Conservation (phyloP, 2,797 vertebrate genomes). For the Etheostoma nigrum region DNA sequence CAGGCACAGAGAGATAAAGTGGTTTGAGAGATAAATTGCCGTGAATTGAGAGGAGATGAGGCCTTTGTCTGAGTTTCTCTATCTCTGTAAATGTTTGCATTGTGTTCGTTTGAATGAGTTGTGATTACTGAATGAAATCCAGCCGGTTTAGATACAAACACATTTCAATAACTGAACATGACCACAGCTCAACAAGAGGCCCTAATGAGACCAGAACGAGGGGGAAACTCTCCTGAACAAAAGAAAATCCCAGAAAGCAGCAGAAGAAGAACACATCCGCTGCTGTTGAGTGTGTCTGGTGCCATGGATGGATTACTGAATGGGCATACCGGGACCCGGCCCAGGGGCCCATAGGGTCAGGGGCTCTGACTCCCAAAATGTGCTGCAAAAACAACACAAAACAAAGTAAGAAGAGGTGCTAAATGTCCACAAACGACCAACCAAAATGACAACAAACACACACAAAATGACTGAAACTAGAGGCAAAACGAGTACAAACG, state of each 20-base stretch:
- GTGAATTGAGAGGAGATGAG: constrained; percentile 19
- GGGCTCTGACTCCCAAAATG: too few species aligned
- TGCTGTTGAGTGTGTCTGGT: neutral
- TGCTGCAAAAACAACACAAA: too few species aligned
- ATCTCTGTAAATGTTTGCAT: constrained; percentile 51
- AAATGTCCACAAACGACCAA: too few species aligned
- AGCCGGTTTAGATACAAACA: constrained; percentile 10
- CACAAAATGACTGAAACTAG: too few species aligned
- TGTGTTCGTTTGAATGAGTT: constrained; percentile 57
- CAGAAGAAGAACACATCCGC: neutral
- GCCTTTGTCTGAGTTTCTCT: neutral
- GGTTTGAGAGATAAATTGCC: constrained; percentile 26
- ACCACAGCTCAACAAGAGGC: constrained; percentile 16
- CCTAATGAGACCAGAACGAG: constrained; percentile 4
- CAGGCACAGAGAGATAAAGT: neutral
- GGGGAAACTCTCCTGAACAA: neutral
- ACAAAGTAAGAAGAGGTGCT: too few species aligned
- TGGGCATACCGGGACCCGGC: too few species aligned
- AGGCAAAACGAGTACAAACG: too few species aligned
- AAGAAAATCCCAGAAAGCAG: neutral
- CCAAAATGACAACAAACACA: too few species aligned
- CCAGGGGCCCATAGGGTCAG: too few species aligned
- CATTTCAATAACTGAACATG: constrained; percentile 14
- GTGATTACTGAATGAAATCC: constrained; percentile 56
- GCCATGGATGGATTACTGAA: neutral